A percentile compares a stretch with the other conserved stretches of the same genome.
phyloP scores from a whole-genome alignment of 2,797 vertebrate genomes.

The Acanthopagrus latus region DNA sequence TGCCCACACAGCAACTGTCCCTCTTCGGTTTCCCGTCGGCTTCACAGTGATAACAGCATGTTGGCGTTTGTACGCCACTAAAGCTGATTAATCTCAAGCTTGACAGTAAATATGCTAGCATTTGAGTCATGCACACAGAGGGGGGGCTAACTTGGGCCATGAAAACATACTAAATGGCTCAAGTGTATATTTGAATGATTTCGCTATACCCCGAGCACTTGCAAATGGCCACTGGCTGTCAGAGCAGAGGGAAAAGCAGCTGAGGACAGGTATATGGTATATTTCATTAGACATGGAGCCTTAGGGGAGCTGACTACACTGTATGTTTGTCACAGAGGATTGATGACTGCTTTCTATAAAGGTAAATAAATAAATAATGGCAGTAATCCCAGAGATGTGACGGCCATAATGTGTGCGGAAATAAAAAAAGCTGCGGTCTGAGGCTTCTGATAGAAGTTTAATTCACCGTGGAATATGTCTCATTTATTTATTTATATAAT shows the following conservation, averaged over 20 bases:
- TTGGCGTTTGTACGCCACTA: conserved; percentile 74
- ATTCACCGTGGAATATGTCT: conserved; percentile 70
- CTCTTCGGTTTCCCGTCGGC: conserved; percentile 62
- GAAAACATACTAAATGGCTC: conserved; percentile 73
- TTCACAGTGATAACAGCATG: conserved; percentile 72
- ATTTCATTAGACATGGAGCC: conserved; percentile 82
- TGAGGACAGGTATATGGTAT: conserved; percentile 80
- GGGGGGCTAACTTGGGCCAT: conserved; percentile 44
- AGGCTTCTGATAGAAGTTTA: conserved; percentile 75
- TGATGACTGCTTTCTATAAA: conserved; percentile 81
- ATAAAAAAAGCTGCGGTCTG: conserved; percentile 70
- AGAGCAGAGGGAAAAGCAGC: conserved; percentile 60
- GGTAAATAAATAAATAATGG: conserved; percentile 83
- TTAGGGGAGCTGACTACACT: conserved; percentile 81
- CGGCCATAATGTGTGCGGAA: conserved; percentile 72
- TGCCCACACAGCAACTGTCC: conserved; percentile 66
- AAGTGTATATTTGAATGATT: conserved; percentile 73
- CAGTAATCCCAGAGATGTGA: conserved; percentile 78
- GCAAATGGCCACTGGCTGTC: conserved; percentile 66
- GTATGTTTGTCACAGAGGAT: conserved; percentile 81
- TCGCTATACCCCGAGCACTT: conserved; percentile 50
- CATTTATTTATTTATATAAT: conserved; percentile 76
- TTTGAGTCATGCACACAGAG: conserved; percentile 65
- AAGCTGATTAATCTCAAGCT: conserved; percentile 76
- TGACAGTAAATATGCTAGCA: conserved; percentile 69